Evolutionary conservation across 2,888 invertebrate genomes (phyloP).

Genomic region (Ectropis crepuscularia): DNA sequence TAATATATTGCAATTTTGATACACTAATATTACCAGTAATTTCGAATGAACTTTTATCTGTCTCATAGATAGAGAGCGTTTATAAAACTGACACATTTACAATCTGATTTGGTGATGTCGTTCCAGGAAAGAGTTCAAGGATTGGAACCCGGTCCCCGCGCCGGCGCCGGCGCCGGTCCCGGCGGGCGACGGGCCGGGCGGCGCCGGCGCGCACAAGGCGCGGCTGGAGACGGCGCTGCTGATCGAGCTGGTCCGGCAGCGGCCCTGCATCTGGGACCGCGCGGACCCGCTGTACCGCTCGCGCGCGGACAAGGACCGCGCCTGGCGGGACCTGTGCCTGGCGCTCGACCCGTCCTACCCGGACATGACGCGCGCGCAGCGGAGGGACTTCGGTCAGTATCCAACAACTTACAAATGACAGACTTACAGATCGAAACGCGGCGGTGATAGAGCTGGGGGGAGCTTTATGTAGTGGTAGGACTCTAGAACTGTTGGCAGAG

Average conservation of each 20-base stretch:
- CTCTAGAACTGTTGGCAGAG: no score
- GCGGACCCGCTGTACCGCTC: conserved; percentile 41
- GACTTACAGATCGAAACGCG: not conserved
- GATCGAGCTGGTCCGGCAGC: conserved; percentile 38
- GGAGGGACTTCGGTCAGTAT: conserved; percentile 30
- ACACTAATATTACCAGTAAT: no score
- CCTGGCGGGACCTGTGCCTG: conserved; percentile 49
- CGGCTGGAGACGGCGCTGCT: conserved; percentile 30
- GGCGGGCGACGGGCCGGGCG: not conserved
- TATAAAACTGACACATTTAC: no score
- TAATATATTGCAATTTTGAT: no score
- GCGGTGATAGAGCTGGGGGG: not conserved
- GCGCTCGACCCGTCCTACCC: conserved; percentile 47
- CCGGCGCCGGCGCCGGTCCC: not conserved
- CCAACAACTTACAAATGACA: not conserved
- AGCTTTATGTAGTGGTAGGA: no score
- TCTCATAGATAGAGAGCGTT: no score
- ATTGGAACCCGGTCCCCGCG: not conserved
- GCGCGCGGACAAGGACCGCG: conserved; percentile 41
- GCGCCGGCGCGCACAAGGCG: not conserved
- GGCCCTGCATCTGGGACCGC: conserved; percentile 52
- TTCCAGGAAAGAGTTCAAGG: no score
- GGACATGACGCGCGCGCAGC: conserved; percentile 15
- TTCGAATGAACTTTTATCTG: no score
- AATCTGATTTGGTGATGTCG: no score